A percentile compares a stretch with the other conserved stretches of the same genome.
Conservation (phyloP, 64 coral and sea anemone species). For the Astreopora myriophthalma region DNA sequence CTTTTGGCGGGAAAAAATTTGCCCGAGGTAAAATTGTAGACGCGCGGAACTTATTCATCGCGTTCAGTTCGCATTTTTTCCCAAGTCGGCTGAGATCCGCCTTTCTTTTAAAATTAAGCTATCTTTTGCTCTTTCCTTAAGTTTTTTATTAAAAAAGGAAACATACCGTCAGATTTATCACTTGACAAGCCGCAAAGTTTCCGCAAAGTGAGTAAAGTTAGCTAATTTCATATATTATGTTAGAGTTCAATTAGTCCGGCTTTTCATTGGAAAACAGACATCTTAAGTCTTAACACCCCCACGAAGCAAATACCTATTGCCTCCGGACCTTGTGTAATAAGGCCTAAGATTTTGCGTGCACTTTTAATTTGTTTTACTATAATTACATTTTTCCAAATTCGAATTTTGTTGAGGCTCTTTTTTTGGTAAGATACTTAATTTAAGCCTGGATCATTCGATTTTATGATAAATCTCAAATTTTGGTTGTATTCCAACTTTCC, state of each 20-base stretch:
- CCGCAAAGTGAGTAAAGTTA: neutral
- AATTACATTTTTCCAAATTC: neutral
- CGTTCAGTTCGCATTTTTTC: no score
- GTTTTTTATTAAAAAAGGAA: no score
- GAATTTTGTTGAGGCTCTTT: neutral
- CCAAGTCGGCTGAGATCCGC: no score
- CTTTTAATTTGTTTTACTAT: neutral
- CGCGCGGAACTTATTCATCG: no score
- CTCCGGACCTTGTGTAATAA: neutral
- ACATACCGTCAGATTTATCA: neutral
- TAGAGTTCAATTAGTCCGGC: neutral
- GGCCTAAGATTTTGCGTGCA: neutral
- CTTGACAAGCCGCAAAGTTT: neutral
- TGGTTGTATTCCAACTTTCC: neutral
- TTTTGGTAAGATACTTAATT: neutral
- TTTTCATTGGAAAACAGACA: neutral
- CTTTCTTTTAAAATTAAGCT: no score
- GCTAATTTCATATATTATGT: neutral
- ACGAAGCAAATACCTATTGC: neutral
- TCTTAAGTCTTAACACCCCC: neutral
- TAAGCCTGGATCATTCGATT: neutral
- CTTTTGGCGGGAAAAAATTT: no score
- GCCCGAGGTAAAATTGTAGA: no score
- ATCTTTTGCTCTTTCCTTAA: no score
- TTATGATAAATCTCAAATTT: neutral